phyloP scores from a whole-genome alignment of 2,888 invertebrate species.

The Ochropleura plecta region DNA sequence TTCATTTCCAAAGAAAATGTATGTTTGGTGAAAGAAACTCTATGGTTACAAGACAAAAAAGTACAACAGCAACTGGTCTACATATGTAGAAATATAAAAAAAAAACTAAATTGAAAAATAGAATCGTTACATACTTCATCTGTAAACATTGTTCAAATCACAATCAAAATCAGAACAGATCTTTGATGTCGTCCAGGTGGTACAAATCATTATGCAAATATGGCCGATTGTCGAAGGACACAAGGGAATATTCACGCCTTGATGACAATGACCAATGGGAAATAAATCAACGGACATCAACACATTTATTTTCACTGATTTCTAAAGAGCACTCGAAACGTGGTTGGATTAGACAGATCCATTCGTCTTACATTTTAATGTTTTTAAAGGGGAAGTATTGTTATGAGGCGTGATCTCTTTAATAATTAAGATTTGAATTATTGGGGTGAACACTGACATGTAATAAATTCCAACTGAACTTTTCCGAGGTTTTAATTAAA shows the following conservation, averaged over 20 bases:
- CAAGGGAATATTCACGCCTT: constrained; percentile 71
- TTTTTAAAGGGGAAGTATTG: constrained; percentile 51
- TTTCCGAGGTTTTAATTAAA: constrained; percentile 5
- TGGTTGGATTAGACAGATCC: constrained; percentile 84
- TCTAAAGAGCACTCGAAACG: constrained; percentile 80
- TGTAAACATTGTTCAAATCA: constrained; percentile 32
- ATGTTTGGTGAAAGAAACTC: background rate
- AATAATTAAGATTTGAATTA: constrained; percentile 63
- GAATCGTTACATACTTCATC: constrained; percentile 39
- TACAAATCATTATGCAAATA: constrained; percentile 80
- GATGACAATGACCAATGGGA: constrained; percentile 70
- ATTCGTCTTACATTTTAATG: constrained; percentile 81
- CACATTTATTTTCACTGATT: constrained; percentile 80
- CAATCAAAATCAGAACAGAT: constrained; percentile 53
- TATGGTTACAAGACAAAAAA: constrained; percentile 1
- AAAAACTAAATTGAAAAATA: constrained; percentile 34
- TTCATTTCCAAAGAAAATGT: background rate
- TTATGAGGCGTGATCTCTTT: constrained; percentile 66
- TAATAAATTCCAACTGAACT: constrained; percentile 40
- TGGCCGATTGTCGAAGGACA: constrained; percentile 59
- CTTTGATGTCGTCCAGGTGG: constrained; percentile 43
- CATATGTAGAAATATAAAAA: background rate
- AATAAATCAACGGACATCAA: constrained; percentile 80
- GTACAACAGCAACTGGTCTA: background rate
- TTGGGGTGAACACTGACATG: constrained; percentile 25